A percentile compares a stretch with the other conserved stretches of the same genome.
These are phyloP conservation scores for Epirrita christyi DNA, from an alignment of 2,888 invertebrate genomes.

Conservation along the genomic window DNA sequence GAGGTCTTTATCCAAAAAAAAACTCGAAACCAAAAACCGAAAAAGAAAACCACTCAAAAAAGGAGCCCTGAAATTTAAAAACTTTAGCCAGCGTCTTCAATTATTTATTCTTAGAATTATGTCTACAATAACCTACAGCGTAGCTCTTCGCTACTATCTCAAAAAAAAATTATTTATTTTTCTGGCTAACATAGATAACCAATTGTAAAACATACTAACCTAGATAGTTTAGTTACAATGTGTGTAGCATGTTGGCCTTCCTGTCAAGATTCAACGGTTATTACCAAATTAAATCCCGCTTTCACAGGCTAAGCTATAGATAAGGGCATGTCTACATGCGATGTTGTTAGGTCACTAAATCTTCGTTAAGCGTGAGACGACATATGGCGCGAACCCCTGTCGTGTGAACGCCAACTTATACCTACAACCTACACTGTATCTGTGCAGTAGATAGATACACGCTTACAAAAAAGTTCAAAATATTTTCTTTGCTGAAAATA, in stretches of 20 bases:
- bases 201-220: constrained; percentile 3
- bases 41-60: no score
- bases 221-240: background rate
- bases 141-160: constrained; percentile 1
- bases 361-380: constrained; percentile 65
- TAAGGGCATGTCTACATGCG: constrained; percentile 42
- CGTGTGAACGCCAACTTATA: constrained; percentile 35
- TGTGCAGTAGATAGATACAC: background rate
- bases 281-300: constrained; percentile 33
- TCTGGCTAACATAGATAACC: no score
- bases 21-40: no score
- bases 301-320: constrained; percentile 32
- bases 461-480: background rate
- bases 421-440: background rate
- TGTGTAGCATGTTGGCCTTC: constrained; percentile 4
- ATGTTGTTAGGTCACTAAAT: constrained; percentile 63
- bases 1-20: no score
- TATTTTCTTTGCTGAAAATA: no score
- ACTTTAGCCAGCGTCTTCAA: no score
- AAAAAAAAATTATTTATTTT: no score
- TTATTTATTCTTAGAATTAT: no score
- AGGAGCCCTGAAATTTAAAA: no score
- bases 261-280: constrained; percentile 17
- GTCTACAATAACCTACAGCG: background rate
- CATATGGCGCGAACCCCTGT: constrained; percentile 52